Evolutionary conservation across 2,888 invertebrate genomes (phyloP).

Genomic region (Ametastegia equiseti): DNA sequence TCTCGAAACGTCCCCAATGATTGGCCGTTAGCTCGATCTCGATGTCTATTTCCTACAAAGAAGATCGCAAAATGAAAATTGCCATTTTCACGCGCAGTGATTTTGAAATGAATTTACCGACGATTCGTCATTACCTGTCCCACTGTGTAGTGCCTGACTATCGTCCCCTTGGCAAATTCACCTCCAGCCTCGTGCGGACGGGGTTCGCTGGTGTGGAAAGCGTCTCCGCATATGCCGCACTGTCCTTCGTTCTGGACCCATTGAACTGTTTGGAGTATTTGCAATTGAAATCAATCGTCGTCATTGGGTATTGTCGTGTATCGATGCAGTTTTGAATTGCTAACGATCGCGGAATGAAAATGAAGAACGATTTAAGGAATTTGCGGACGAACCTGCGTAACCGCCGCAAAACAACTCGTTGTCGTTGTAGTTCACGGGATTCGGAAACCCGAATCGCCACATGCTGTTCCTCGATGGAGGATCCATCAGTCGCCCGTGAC

Average conservation of each 20-base stretch:
- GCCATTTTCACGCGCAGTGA: background rate
- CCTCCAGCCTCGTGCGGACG: slow-evolving; percentile 95
- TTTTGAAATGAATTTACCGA: background rate
- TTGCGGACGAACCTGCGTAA: slow-evolving; percentile 82
- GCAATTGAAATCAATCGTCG: slow-evolving; percentile 1
- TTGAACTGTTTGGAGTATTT: slow-evolving; percentile 80
- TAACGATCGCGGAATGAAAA: background rate
- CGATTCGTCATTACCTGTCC: slow-evolving; percentile 90
- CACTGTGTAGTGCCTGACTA: slow-evolving; percentile 87
- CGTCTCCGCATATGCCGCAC: slow-evolving; percentile 95
- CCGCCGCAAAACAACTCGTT: slow-evolving; percentile 96
- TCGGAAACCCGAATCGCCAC: slow-evolving; percentile 97
- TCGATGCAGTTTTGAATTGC: background rate
- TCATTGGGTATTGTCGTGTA: background rate
- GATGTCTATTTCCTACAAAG: slow-evolving; percentile 85
- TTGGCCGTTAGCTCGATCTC: slow-evolving; percentile 94
- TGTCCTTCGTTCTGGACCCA: slow-evolving; percentile 91
- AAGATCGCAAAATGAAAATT: slow-evolving; percentile 49
- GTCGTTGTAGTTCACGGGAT: slow-evolving; percentile 96
- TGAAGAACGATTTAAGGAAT: background rate
- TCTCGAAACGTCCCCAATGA: slow-evolving; percentile 91
- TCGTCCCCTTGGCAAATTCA: slow-evolving; percentile 90
- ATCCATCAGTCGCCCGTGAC: slow-evolving; percentile 93
- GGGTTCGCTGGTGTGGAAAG: slow-evolving; percentile 84
- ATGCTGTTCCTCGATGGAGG: slow-evolving; percentile 95